Percentiles rank a stretch among this genome's conserved stretches.
Conservation (phyloP, 2,113 vertebrate species). For the Athene noctua region DNA sequence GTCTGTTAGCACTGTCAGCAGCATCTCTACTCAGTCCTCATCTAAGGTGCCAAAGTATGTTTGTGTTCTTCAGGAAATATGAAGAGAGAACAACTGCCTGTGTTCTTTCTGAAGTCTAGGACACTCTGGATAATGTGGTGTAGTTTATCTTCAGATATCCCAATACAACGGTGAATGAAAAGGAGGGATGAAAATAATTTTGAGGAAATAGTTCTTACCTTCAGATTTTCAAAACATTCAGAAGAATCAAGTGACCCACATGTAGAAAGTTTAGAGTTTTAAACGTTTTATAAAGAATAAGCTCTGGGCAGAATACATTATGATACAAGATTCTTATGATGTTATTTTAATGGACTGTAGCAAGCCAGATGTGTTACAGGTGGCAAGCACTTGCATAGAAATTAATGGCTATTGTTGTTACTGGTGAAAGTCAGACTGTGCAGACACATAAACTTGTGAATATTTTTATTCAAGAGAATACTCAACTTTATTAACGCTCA, state of each 20-base stretch:
- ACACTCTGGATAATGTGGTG: background rate
- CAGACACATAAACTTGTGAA: background rate
- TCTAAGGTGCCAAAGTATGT: background rate
- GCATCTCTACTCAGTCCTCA: background rate
- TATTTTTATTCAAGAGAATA: background rate
- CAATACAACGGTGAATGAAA: background rate
- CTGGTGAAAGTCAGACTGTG: background rate
- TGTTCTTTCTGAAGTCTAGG: background rate
- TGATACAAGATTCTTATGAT: background rate
- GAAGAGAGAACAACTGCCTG: background rate
- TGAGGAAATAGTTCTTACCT: background rate
- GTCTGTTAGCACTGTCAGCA: background rate
- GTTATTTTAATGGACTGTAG: background rate
- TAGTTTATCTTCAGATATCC: background rate
- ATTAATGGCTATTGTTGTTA: background rate
- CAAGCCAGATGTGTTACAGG: background rate
- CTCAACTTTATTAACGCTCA: background rate
- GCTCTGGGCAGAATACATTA: background rate
- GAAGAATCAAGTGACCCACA: background rate
- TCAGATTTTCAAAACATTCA: background rate
- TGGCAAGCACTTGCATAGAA: background rate
- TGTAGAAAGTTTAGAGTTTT: background rate
- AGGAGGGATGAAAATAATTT: background rate
- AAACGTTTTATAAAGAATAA: background rate
- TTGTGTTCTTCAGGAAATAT: background rate